Conservation (phyloP, 2,888 invertebrate species). For the Hirtodrosophila cameraria region DNA sequence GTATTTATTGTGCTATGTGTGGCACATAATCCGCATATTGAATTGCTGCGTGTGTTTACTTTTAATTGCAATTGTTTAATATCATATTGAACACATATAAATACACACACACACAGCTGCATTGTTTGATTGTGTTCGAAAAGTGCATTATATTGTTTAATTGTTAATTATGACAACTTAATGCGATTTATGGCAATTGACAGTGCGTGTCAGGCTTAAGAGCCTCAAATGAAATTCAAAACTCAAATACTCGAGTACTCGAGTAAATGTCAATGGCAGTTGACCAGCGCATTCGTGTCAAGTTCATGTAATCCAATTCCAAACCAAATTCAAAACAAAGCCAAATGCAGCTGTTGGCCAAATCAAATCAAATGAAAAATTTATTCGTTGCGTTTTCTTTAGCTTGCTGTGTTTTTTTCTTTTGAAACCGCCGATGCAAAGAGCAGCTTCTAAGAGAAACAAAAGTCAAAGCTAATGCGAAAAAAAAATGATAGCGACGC, state of each 20-base stretch:
- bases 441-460: conserved; percentile 45
- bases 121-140: not conserved
- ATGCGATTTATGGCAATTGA: conserved; percentile 9
- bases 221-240: conserved; percentile 3
- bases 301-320: conserved; percentile 56
- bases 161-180: conserved; percentile 32
- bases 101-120: not conserved
- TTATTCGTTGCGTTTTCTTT: not conserved
- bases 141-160: conserved; percentile 16
- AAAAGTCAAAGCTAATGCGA: conserved; percentile 4
- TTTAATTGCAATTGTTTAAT: conserved; percentile 43
- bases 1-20: conserved; percentile 23
- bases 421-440: conserved; percentile 16
- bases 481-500: conserved; percentile 46
- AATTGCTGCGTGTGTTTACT: conserved; percentile 34
- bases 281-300: conserved; percentile 50
- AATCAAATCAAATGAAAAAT: conserved; percentile 33
- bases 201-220: conserved; percentile 2
- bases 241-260: not conserved
- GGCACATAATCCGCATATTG: conserved; percentile 18
- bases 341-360: conserved; percentile 22
- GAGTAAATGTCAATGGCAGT: conserved; percentile 15
- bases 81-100: conserved; percentile 6
- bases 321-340: conserved; percentile 23
- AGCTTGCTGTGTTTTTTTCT: not conserved